Conservation (phyloP, 2,113 vertebrate species). For the Oxyruncus cristatus region DNA sequence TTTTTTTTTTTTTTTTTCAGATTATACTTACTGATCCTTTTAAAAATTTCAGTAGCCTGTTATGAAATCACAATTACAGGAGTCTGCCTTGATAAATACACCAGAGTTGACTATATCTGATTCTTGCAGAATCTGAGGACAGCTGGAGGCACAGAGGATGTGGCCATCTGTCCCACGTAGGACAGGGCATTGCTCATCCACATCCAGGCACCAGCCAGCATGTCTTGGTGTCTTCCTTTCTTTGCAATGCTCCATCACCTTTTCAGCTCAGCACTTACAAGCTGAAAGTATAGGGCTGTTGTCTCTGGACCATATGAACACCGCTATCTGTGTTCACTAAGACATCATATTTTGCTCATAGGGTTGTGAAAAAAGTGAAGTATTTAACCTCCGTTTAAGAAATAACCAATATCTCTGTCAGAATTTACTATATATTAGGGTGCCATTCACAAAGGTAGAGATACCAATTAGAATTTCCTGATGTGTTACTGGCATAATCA, state of each 20-base stretch:
- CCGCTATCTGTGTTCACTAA: accelerated
- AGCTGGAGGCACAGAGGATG: background rate
- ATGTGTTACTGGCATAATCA: background rate
- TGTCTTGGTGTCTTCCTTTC: background rate
- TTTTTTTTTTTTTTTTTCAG: no score
- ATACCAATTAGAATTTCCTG: background rate
- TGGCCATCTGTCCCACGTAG: background rate
- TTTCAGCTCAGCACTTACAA: background rate
- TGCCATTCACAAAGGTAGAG: background rate
- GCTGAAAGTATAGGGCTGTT: background rate
- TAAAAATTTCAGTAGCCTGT: background rate
- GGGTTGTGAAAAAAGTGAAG: background rate
- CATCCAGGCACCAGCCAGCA: background rate
- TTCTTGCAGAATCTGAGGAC: background rate
- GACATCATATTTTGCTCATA: background rate
- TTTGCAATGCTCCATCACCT: background rate
- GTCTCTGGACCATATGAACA: background rate
- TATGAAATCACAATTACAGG: background rate
- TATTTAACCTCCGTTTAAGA: background rate
- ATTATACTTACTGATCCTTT: background rate
- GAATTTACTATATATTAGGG: background rate
- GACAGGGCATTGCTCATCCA: background rate
- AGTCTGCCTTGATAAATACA: background rate
- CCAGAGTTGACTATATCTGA: accelerated
- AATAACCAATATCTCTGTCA: background rate